Conservation (phyloP, 2,797 vertebrate species). For the Enteromius fasciolatus region DNA sequence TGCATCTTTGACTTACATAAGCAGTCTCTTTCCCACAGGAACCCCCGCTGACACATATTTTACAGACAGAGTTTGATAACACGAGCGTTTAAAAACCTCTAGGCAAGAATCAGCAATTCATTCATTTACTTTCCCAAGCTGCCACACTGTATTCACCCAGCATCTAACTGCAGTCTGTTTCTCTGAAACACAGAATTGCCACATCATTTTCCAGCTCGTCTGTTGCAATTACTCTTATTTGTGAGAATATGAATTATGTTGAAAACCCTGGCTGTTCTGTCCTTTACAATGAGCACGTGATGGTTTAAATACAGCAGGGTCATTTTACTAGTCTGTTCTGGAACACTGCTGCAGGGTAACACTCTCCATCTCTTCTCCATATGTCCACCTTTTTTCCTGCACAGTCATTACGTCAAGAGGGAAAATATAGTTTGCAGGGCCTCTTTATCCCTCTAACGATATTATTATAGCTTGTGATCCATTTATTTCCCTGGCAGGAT, state of each 20-base stretch:
- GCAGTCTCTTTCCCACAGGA: conserved; percentile 6
- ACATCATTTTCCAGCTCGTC: background rate
- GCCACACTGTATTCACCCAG: background rate
- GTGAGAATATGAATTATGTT: background rate
- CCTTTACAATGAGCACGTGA: conserved; percentile 24
- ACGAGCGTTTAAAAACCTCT: background rate
- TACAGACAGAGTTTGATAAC: background rate
- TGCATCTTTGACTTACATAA: background rate
- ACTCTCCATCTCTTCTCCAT: conserved; percentile 36
- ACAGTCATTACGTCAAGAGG: conserved; percentile 4
- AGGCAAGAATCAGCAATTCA: background rate
- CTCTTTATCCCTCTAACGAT: conserved; percentile 23
- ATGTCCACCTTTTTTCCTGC: conserved; percentile 30
- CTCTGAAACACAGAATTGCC: background rate
- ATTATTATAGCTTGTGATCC: conserved; percentile 34
- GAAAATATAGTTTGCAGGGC: conserved; percentile 22
- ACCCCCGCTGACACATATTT: background rate
- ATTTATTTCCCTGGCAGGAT: conserved; percentile 21
- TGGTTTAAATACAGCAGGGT: conserved; percentile 35
- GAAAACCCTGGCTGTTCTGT: background rate
- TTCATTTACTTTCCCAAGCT: conserved; percentile 15
- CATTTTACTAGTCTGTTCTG: conserved; percentile 29
- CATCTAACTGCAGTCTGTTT: background rate
- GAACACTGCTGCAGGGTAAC: conserved; percentile 30
- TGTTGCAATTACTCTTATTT: background rate